phyloP scores from a whole-genome alignment of 1,140 invertebrate species.

The Tachypleus tridentatus region DNA sequence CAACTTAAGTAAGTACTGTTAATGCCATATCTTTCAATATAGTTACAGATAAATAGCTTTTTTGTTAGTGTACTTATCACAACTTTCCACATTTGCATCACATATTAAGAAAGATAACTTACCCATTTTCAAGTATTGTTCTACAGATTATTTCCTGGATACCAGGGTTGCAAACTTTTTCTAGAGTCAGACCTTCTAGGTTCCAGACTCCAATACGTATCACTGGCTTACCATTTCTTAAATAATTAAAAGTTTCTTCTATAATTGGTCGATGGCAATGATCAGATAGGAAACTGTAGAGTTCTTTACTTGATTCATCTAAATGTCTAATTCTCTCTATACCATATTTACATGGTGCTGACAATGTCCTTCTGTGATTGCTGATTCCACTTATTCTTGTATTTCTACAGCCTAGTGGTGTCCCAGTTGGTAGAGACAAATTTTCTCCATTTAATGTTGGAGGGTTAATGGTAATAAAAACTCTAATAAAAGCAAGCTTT shows the following conservation, averaged over 20 bases:
- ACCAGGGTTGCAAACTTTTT: conserved; percentile 62
- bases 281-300: conserved; percentile 26
- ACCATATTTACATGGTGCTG: conserved; percentile 1
- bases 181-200: conserved; percentile 50
- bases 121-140: conserved; percentile 70
- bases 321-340: not conserved
- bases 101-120: conserved; percentile 28
- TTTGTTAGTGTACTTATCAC: no score
- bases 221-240: conserved; percentile 43
- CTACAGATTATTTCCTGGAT: conserved; percentile 64
- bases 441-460: no score
- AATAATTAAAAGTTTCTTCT: conserved; percentile 44
- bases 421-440: no score
- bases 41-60: no score
- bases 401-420: no score
- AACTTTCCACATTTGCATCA: not conserved
- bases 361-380: conserved; percentile 11
- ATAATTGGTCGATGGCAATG: conserved; percentile 42
- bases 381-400: no score
- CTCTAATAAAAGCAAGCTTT: conserved; percentile 17
- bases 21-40: no score
- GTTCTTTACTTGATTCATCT: conserved; percentile 14
- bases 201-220: conserved; percentile 63
- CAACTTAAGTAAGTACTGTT: no score
- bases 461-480: conserved; percentile 6